These are phyloP conservation scores for Danaus melanippus DNA, from an alignment of 1,140 invertebrate species.

Conservation along the genomic window DNA sequence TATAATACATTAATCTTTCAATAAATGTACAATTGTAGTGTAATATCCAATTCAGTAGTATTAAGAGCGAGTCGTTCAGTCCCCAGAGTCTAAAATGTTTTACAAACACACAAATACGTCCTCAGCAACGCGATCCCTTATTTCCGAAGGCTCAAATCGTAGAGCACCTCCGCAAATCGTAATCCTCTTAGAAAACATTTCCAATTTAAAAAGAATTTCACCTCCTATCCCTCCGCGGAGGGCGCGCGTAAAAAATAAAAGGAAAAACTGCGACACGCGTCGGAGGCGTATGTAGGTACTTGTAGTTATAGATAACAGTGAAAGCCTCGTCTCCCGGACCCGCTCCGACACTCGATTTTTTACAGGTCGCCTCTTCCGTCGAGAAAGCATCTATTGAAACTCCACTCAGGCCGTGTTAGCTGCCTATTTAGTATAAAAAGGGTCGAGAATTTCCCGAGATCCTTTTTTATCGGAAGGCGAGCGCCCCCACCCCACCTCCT, in stretches of 20 bases:
- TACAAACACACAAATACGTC: slow-evolving; percentile 22
- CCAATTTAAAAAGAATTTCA: slow-evolving; percentile 72
- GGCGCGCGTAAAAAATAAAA: slow-evolving; percentile 66
- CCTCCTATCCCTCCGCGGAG: slow-evolving; percentile 61
- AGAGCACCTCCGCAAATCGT: slow-evolving; percentile 66
- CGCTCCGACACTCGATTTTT: slow-evolving; percentile 53
- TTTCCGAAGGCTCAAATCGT: slow-evolving; percentile 46
- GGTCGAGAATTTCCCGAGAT: slow-evolving; percentile 65
- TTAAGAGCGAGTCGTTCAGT: no score
- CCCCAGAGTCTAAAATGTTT: slow-evolving; percentile 6
- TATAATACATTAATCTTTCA: no score
- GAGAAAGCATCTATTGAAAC: slow-evolving; percentile 71
- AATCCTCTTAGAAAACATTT: slow-evolving; percentile 72
- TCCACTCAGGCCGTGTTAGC: slow-evolving; percentile 71
- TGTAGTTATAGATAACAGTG: slow-evolving; percentile 44
- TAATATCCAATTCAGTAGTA: no score
- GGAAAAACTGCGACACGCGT: slow-evolving; percentile 61
- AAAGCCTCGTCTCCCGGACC: slow-evolving; percentile 27
- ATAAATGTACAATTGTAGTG: no score
- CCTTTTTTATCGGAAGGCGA: slow-evolving; percentile 65
- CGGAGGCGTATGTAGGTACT: slow-evolving; percentile 6
- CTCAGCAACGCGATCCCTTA: slow-evolving; percentile 45
- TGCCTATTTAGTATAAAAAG: slow-evolving; percentile 73
- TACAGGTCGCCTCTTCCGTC: slow-evolving; percentile 67
- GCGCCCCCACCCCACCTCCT: slow-evolving; percentile 23